Evolutionary conservation across 2,888 invertebrate genomes (phyloP), one percentile per base, ranked within the genome.

Genomic region (Brenthis daphne): DNA sequence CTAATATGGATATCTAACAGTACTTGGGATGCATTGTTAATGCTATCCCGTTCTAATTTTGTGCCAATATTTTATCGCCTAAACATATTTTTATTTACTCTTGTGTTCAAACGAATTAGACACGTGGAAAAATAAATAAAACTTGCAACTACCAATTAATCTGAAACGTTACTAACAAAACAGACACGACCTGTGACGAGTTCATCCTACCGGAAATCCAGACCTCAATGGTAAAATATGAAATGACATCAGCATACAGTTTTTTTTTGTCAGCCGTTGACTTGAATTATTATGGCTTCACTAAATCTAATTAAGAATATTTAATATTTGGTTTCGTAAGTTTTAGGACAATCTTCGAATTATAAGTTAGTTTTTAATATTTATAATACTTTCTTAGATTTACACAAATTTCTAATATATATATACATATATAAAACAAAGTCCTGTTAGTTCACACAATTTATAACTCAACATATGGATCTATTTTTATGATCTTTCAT

Each of bases 241-340:
- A 76, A 50, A 76, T 78, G 77, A 75, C 74, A 75, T 74, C 83
- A 79, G 83, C 72, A 78, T 75, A 79, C 77, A 76, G 8, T 43
- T 81, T 83, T 82, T 82, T 82, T 57, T 67, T 56, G 60, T 78
- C 81, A 85, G 82, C 78, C 84, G 76, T 79, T 79, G 85, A 84
- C 84, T 84, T 74, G 80, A 77, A 77, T 79, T 71, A 73, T 75
- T 77, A 76, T 75, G 79, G 76, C 76, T 75, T 79, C 69, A 69
- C 76, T 76, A 77, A 80, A 79, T 77, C 61, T 61, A 65, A 69
- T 69, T 65, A 65, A n/a, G 13, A 65, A 61, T 53, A 56, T 57
- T 63, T 48, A 24, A 51, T 54, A 33, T 57, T n/a, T n/a, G 20
- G 57, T 61, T 43, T 43, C 37, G 8, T 43, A 43, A 43, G 37